Conservation (phyloP, 2,797 vertebrate genomes). For the Florisuga fusca region DNA sequence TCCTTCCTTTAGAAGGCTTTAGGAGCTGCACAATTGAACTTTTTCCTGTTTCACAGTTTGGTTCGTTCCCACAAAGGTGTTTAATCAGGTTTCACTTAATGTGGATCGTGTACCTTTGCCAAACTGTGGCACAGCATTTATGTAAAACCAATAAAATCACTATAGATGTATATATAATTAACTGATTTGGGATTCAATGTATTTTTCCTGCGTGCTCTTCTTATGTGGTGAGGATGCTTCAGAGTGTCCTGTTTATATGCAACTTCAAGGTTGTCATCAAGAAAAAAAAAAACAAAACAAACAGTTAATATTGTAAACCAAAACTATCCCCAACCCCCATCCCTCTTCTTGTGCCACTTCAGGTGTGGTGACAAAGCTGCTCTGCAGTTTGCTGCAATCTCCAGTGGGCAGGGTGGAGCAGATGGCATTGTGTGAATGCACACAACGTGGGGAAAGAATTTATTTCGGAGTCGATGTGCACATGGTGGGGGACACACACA, state of each 20-base stretch:
- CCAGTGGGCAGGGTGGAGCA: neutral
- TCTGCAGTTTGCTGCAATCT: neutral
- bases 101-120: neutral
- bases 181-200: neutral
- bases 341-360: neutral
- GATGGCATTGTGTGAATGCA: neutral
- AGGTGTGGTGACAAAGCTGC: neutral
- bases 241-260: neutral
- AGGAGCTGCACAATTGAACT: neutral
- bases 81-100: neutral
- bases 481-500: fast-evolving
- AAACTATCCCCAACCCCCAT: neutral
- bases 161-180: neutral
- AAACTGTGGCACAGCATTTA: neutral
- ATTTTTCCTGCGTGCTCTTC: neutral
- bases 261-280: neutral
- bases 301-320: neutral
- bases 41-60: neutral
- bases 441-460: neutral
- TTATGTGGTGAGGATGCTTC: neutral
- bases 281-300: too few species aligned
- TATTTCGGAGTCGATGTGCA: neutral
- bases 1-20: neutral
- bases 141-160: neutral
- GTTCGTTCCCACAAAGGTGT: neutral